phyloP scores from a whole-genome alignment of 2,797 vertebrate genomes.

The Sebastes iracundus region DNA sequence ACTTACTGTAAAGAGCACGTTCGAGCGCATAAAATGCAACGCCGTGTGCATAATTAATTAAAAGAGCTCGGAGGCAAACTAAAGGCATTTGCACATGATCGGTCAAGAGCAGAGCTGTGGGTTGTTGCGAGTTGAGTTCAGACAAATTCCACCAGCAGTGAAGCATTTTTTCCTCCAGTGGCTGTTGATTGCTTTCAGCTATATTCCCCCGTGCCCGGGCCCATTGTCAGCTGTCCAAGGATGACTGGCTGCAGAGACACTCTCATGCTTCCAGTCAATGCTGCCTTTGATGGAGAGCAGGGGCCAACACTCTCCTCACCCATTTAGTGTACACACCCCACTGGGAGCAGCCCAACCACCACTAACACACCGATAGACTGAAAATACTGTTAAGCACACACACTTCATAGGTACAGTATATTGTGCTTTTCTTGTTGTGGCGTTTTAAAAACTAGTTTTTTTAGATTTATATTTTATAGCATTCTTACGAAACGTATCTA shows the following conservation, averaged over 20 bases:
- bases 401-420: background rate
- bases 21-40: constrained; percentile 27
- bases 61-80: constrained; percentile 47
- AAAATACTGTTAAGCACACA: constrained; percentile 27
- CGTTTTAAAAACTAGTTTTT: background rate
- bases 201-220: constrained; percentile 54
- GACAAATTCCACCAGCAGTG: constrained; percentile 56
- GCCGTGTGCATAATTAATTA: constrained; percentile 56
- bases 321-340: constrained; percentile 65
- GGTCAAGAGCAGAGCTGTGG: constrained; percentile 52
- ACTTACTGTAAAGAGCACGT: constrained; percentile 17
- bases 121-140: constrained; percentile 47
- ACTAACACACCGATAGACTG: constrained; percentile 24
- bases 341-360: constrained; percentile 50
- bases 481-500: background rate
- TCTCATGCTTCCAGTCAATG: constrained; percentile 73
- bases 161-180: constrained; percentile 57
- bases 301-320: constrained; percentile 49
- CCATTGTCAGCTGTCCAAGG: constrained; percentile 77
- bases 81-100: constrained; percentile 34
- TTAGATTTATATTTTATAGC: background rate
- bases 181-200: constrained; percentile 70
- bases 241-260: constrained; percentile 72
- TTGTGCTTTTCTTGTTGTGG: background rate
- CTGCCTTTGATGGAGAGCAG: constrained; percentile 72